Evolutionary conservation across 2,888 invertebrate genomes (phyloP).

Genomic region (Ophion costatus): DNA sequence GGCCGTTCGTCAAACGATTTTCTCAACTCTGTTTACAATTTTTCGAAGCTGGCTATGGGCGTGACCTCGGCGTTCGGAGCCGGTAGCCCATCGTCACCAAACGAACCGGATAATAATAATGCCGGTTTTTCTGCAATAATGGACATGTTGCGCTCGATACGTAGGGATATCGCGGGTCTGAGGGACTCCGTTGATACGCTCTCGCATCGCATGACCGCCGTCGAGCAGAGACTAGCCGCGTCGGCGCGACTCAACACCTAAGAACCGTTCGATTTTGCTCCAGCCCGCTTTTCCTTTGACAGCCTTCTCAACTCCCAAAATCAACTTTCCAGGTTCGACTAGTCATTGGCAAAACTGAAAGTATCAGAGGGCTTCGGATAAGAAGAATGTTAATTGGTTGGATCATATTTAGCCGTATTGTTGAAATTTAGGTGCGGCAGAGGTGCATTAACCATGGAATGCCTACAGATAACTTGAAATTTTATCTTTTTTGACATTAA

Average conservation of each 20-base stretch:
- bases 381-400: no score
- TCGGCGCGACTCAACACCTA: background rate
- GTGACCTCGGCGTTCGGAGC: background rate
- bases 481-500: no score
- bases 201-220: constrained; percentile 21
- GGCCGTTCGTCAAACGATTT: background rate
- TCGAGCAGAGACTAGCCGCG: constrained; percentile 18
- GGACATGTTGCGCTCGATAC: constrained; percentile 25
- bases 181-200: constrained; percentile 27
- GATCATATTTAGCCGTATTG: no score
- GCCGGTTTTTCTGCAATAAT: constrained; percentile 16
- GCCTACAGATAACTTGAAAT: no score
- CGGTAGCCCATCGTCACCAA: background rate
- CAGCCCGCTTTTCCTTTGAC: background rate
- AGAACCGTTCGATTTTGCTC: background rate
- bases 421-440: no score
- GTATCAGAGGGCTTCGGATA: no score
- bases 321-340: no score
- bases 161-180: constrained; percentile 31
- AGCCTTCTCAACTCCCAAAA: no score
- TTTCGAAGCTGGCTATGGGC: no score
- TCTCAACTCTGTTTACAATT: background rate
- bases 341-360: no score
- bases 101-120: background rate
- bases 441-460: no score